Base-by-base conservation (phyloP, 2,888 invertebrate genomes). In the Craniophora ligustri region DNA sequence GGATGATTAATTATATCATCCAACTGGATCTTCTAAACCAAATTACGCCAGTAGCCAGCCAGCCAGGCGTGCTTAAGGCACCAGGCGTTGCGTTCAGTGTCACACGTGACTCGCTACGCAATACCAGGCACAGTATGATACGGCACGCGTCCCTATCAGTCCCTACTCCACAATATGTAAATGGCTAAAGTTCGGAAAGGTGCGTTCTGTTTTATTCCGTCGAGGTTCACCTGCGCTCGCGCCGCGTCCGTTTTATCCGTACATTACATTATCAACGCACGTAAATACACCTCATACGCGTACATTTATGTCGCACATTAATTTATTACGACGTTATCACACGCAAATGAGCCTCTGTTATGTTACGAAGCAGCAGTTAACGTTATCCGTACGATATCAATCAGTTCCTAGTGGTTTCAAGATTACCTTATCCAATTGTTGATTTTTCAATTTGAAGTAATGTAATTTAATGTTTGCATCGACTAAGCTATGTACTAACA, bases 181-280 rank as follows among this genome's bases (percentile, higher is more conserved):
- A 10, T 4, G 6, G 21, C 1, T n/a, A n/a, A n/a, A n/a, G 3
- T 23, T 3, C 10, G 23, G 10, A 2, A 3, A 23, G 23, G 30
- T 4, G 21, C 14, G 26, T 53, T 57, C 63, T 8, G 15, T 13
- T 21, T 56, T 53, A 39, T 62, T 62, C 32, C 14, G 63, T 14
- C 26, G 8, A 26, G 26, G 23, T 14, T 10, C 35, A 5, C 14
- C 14, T 41, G 38, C 23, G 3, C 15, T 11, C n/a, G 18, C 14
- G 13, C 23, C 3, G 8, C 13, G 5, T 13, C 5, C 21, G n/a
- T 21, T 19, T 7, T 11, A 5, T 3, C 10, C 10, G 3, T 5
- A 3, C 11, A 13, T 11, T 31, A 30, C 39, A 48, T 40, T 65
- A 58, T 30, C 23, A 11, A 15, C 15, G 34, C 28, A 15, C 16